Base-by-base conservation (phyloP, 2,888 invertebrate genomes). In the Eulithis prunata region DNA sequence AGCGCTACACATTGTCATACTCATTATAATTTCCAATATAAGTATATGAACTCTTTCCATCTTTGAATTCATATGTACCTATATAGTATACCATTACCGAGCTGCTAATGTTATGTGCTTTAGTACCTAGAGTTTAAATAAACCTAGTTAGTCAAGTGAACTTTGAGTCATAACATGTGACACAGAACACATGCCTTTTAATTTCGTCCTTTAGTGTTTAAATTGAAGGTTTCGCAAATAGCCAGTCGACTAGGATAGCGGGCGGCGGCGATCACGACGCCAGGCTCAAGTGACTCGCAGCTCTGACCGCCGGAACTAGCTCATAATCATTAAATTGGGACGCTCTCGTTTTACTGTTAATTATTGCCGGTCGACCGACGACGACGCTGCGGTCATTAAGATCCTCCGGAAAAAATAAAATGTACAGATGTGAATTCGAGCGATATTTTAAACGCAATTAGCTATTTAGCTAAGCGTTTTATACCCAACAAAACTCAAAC, bases 301-400 rank as follows among this genome's bases (percentile, higher is more conserved):
- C 77, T 74, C 72, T 83, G 85, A 79, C 83, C 83, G 80, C 87
- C 88, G 90, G 89, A 90, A 90, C 84, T 86, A 80, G 81, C 83
- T 88, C 83, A 87, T 89, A 89, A 88, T 82, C 83, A 87, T 87
- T 85, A 88, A 89, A 88, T 89, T 88, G 87, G 87, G 86, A 78
- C 82, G 81, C 78, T 78, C 78, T 77, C 83, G 81, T 85, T 86
- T 83, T 82, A 85, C 82, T 83, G 84, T 87, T 88, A 86, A 88
- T 90, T 89, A 86, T 83, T 82, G 76, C 79, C 75, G 75, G 79
- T 79, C 75, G 53, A 53, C 55, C 53, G 64, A 66, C 71, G 68
- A 64, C 76, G 70, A 62, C 75, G 72, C 74, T 78, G 76, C 69
- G 77, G 76, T 80, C 80, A 82, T 88, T 87, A 86, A 85, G 80